Evolutionary conservation across 2,797 vertebrate species (phyloP).

Genomic region (Dromococcyx pavoninus): DNA sequence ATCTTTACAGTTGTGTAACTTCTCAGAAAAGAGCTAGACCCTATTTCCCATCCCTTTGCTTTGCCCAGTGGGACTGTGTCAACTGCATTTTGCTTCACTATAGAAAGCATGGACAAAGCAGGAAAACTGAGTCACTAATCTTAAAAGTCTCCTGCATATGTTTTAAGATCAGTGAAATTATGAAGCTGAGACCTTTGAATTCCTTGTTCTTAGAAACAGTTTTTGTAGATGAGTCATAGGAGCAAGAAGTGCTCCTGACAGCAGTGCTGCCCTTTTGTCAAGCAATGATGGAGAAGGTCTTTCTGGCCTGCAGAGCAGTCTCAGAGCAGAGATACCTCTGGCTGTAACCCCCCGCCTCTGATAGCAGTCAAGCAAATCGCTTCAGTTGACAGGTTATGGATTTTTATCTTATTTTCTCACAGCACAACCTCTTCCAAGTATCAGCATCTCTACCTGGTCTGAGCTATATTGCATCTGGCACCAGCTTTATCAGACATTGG

Average conservation of each 20-base stretch:
- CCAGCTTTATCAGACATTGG: not conserved
- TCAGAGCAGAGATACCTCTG: not conserved
- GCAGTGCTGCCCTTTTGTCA: not conserved
- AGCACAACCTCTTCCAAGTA: not conserved
- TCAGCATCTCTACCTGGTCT: not conserved
- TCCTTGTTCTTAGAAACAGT: not conserved
- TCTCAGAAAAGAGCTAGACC: not conserved
- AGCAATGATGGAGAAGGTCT: not conserved
- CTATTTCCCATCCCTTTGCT: not conserved
- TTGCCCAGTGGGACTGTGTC: not conserved
- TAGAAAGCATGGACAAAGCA: not conserved
- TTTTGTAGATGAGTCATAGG: not conserved
- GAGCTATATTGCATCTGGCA: not conserved
- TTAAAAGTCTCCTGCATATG: not conserved
- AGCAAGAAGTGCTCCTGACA: not conserved
- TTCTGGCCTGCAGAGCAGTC: not conserved
- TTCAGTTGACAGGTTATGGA: not conserved
- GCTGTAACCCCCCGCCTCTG: not conserved
- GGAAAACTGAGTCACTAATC: not conserved
- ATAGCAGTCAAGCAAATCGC: not conserved
- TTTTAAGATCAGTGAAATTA: not conserved
- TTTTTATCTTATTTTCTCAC: not conserved
- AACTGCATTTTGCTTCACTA: not conserved
- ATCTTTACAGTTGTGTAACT: not conserved
- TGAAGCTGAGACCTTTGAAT: not conserved